Base-by-base conservation (phyloP, 2,888 invertebrate species). In the Beris morrisii region DNA sequence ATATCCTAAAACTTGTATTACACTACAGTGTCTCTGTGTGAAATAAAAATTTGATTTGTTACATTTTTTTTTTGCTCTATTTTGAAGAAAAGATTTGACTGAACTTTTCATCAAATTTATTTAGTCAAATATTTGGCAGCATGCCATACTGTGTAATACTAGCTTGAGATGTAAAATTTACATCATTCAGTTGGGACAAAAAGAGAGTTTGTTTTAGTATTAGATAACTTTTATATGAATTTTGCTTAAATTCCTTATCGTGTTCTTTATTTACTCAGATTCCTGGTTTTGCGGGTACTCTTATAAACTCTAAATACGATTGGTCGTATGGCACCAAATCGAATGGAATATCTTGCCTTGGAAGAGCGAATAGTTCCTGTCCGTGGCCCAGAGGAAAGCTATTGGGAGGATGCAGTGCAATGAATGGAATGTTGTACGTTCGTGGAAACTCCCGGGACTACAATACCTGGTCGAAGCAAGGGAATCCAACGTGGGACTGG, bases 401-500 rank as follows among this genome's bases (percentile, higher is more conserved):
- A 6, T 31, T 64, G 38, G 64, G 64, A 22, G 64, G 64, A 53
- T 46, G 30, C 3, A 64, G 55, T 45, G 43, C 54, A 13, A 43
- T 64, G 6, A 32, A 66, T 13, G 57, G 65, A n/a, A 85, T 87
- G 85, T 63, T 86, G 0, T 85, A 87, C 73, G 75, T 85, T 0
- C 77, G 84, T 54, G 88, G 87, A 0, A 85, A 85, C 73, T 80
- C 82, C 11, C 74, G 74, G 5, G 88, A 88, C 73, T 88, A 83
- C 73, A 83, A 88, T 73, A 73, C 78, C 1, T 88, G 88, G 88
- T 81, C 82, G 9, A 73, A 73, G 4, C 56, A 79, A 52, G 87
- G 87, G 0, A 87, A 85, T 73, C 70, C 75, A 0, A 85, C 85
- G 0, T 88, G 88, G 88, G 79, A 88, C 3, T 91, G 85, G 77